Base-by-base conservation (phyloP, 2,888 invertebrate genomes). In the Drosophila melanosoma region DNA sequence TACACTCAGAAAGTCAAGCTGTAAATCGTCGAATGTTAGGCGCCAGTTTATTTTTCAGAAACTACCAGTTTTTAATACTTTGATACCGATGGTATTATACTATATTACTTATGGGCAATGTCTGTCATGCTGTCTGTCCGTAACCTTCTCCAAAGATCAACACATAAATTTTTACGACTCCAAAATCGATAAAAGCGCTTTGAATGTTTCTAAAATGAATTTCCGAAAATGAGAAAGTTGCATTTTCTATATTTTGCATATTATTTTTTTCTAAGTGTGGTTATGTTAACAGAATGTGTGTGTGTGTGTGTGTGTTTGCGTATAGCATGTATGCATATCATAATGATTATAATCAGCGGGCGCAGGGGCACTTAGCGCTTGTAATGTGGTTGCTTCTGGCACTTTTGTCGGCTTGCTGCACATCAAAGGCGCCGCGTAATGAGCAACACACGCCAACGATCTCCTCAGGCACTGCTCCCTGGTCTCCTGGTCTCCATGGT, bases 331-430 rank as follows among this genome's bases (percentile, higher is more conserved):
- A n/a, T 69, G 70, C 74, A 83, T 89, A 85, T 87, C 80, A 69
- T 77, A 70, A 74, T 84, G 88, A 89, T 89, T 82, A 84, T 89
- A 89, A 85, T 89, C 87, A 89, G 87, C 74, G 56, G 69, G 61
- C 72, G 83, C 83, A 72, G 86, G 70, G 85, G 89, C 85, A 86
- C 85, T 86, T 86, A 87, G 80, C 81, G 75, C 83, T 87, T 77
- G 86, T 89, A 80, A 84, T 85, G 82, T 85, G 80, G 72, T 64
- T 81, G 81, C 82, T 76, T 69, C 71, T 73, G 88, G 89, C 89
- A 75, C 82, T 89, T 89, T 87, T 74, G 85, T 85, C 87, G 85
- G 87, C 80, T 89, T 89, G 88, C 80, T 82, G 88, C 87, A 86
- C 85, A 86, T 86, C 85, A 86, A 86, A 86, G 85, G 88, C 90